Conservation (phyloP, 2,888 invertebrate species). For the Archaeoteleia sp. region DNA sequence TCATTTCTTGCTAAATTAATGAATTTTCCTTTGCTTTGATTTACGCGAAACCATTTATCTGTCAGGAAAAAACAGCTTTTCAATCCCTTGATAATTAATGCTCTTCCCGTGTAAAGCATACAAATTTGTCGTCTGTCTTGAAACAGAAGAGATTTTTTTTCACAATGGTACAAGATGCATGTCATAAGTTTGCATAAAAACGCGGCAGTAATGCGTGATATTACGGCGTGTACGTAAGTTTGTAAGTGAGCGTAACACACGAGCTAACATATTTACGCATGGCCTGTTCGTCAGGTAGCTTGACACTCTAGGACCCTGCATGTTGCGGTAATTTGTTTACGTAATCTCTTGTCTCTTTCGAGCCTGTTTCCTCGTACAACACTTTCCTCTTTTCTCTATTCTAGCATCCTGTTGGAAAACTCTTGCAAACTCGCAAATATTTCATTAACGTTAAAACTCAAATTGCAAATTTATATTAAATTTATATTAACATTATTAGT, state of each 20-base stretch:
- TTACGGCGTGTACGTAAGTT: not conserved
- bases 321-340: conserved; percentile 18
- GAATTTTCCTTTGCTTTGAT: too few relatives aligned
- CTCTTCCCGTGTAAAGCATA: too few relatives aligned
- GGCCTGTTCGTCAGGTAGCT: conserved; percentile 10
- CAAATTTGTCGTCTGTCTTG: too few relatives aligned
- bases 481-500: too few relatives aligned
- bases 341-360: conserved; percentile 11
- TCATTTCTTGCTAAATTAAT: too few relatives aligned
- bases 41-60: too few relatives aligned
- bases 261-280: conserved; percentile 17
- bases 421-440: conserved; percentile 1
- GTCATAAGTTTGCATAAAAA: not conserved
- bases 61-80: too few relatives aligned
- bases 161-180: too few relatives aligned
- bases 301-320: conserved; percentile 7
- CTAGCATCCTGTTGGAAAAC: conserved; percentile 4
- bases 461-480: conserved; percentile 19
- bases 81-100: too few relatives aligned
- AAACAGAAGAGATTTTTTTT: too few relatives aligned
- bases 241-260: conserved; percentile 1
- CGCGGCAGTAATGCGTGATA: not conserved
- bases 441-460: conserved; percentile 10
- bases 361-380: conserved; percentile 6
- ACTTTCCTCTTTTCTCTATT: conserved; percentile 4